A percentile compares a stretch with the other conserved stretches of the same genome.
These are phyloP conservation scores for Caenorhabditis zanzibari DNA, from an alignment of 2,888 invertebrate genomes.

Conservation along the genomic window DNA sequence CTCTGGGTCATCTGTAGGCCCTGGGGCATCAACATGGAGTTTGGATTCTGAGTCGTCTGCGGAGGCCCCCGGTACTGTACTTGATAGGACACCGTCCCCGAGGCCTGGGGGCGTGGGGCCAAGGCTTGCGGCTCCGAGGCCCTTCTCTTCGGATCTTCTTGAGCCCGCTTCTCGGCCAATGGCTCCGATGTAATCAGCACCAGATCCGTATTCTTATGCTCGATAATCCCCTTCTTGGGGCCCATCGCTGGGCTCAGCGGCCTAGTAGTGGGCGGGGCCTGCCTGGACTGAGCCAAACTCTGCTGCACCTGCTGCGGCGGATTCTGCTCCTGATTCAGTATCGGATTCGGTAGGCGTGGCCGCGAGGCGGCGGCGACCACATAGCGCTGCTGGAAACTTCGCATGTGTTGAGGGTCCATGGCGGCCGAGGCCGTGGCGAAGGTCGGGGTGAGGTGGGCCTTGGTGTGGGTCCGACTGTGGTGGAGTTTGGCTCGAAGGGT, in stretches of 20 bases:
- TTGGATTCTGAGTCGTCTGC: slow-evolving; percentile 21
- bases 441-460: too few relatives aligned
- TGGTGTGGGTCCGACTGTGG: too few relatives aligned
- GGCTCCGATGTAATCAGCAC: slow-evolving; percentile 60
- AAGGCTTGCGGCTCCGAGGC: slow-evolving; percentile 36
- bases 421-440: too few relatives aligned
- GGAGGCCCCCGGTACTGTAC: neutral
- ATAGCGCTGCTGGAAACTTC: neutral
- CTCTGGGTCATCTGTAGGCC: too few relatives aligned
- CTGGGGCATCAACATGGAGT: too few relatives aligned
- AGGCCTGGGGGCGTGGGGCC: slow-evolving; percentile 16
- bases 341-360: slow-evolving; percentile 37
- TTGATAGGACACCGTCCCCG: neutral
- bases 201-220: slow-evolving; percentile 51
- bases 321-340: slow-evolving; percentile 45
- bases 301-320: slow-evolving; percentile 45
- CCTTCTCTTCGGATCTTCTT: slow-evolving; percentile 7
- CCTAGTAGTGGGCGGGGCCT: slow-evolving; percentile 3
- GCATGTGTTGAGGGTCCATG: neutral
- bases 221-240: slow-evolving; percentile 56
- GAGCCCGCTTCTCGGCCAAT: neutral
- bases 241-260: too few relatives aligned
- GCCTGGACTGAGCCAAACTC: too few relatives aligned
- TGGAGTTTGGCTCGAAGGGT: too few relatives aligned
- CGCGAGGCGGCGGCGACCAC: neutral